Evolutionary conservation across 2,888 invertebrate species (phyloP), one percentile per base, ranked within the genome.

Genomic region (Cantharis nigra): DNA sequence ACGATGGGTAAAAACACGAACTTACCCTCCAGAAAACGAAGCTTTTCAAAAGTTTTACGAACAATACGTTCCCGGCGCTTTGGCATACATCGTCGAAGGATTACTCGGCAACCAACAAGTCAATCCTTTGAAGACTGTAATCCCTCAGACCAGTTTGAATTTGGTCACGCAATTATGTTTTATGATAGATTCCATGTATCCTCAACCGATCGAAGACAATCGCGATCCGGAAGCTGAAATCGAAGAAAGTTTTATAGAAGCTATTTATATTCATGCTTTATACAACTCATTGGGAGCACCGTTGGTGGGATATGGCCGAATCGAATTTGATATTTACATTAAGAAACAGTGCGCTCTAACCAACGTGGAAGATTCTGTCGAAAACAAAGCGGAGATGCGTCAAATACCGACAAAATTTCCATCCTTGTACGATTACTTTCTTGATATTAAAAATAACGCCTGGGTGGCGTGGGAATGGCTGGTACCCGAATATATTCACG

Each of bases 381-480:
- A 92, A 13, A 91, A 92, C 80, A 92, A 91, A 78, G 94, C 94
- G 2, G 90, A 91, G n/a, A 83, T 90, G 90, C 94, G 94, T 75
- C 93, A 96, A 83, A 89, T 96, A 78, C 97, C 98, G 0, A 91
- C 91, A 80, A 89, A 90, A 3, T 93, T 91, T 82, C 91, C 93
- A 0, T 92, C 93, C 0, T 89, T 97, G 13, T 97, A 94, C 87
- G 97, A 97, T 83, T 98, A 97, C 87, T 94, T 92, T 85, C 91
- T 96, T 85, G 94, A 96, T 82, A 87, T 92, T 9, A 87, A 91
- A 11, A 89, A 91, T 2, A 90, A 90, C 83, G 89, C 90, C 10
- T 98, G 98, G 98, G 91, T 93, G 23, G 95, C 97, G 0, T 98
- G 97, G 97, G 92, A 93, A 81, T 93, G 93, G 91, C 88, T 95